Evolutionary conservation across 2,797 vertebrate species (phyloP), one percentile per base, ranked within the genome.

Genomic region (Acrocephalus scirpaceus): DNA sequence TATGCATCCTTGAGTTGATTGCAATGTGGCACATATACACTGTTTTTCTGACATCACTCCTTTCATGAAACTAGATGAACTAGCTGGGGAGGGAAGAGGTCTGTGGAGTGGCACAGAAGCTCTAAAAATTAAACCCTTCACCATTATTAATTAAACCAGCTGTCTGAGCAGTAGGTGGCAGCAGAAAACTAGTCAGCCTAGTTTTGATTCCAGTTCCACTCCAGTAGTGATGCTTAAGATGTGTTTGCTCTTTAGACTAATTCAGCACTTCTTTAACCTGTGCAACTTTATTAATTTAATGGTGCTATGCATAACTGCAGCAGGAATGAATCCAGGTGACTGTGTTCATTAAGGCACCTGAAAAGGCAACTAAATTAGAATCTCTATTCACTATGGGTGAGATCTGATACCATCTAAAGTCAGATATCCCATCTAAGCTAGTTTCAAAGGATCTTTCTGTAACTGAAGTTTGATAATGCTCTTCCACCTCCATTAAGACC

Each of bases 81-180:
- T 6, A 30, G 16, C 13, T 58, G 27, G 9, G 26, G 8, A 48
- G 5, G 15, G 20, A 65, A 47, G 21, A 26, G 16, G 18, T 22
- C 51, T 42, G 21, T 42, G 48, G 48, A 60, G 32, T 54, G 34
- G 34, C 26, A 92, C 29, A 54, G 47, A 50, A 47, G 6, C 22
- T 70, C 36, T 74, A 22, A 61, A 93, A 79, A 20, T 5, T 32
- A 69, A 65, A 47, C 4, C 9, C 12, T 50, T n/a, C 74, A 57
- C 70, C 83, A 36, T 27, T 51, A 48, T 6, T 65, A 26, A 36
- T 73, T 54, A 51, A 83, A 51, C 20, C 29, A 88, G 29, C 50
- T 30, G 14, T 48, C 90, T 74, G 61, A 51, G 78, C 97, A 93
- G 81, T 54, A 97, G 97, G 83, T 96, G 97, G 97, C 96, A 86